Conservation (phyloP, 2,888 invertebrate genomes). For the Pseudococcus jackbeardsleyi region DNA sequence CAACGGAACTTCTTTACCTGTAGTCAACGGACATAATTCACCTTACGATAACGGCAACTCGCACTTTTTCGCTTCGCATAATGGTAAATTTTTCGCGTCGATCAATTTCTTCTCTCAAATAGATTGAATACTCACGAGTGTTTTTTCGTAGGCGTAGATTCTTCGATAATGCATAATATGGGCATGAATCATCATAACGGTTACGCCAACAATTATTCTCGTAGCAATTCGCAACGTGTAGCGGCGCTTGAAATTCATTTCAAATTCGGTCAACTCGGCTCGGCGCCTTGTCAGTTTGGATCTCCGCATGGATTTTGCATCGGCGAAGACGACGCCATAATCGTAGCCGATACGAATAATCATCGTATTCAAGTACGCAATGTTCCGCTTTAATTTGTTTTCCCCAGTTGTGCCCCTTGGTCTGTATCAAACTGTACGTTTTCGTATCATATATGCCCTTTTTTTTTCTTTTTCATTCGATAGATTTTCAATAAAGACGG, state of each 20-base stretch:
- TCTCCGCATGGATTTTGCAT: conserved; percentile 98
- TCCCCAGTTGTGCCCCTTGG: background rate
- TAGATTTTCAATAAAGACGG: conserved; percentile 95
- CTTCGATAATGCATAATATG: conserved; percentile 33
- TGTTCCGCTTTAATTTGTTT: background rate
- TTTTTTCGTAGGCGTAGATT: conserved; percentile 46
- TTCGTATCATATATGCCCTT: background rate
- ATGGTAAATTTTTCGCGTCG: background rate
- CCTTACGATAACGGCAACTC: conserved; percentile 49
- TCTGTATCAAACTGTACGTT: background rate
- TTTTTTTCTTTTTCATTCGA: conserved; percentile 66
- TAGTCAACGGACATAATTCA: conserved; percentile 58
- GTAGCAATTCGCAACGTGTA: conserved; percentile 58
- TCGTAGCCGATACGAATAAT: conserved; percentile 96
- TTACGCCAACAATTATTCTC: conserved; percentile 12
- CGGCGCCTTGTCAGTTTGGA: conserved; percentile 94
- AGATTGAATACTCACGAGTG: background rate
- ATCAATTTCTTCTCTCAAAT: background rate
- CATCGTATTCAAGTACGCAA: conserved; percentile 88
- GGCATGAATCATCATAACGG: conserved; percentile 57
- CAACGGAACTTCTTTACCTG: conserved; percentile 40
- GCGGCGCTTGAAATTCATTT: conserved; percentile 85
- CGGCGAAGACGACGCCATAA: conserved; percentile 94
- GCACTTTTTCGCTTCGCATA: conserved; percentile 49
- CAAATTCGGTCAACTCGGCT: conserved; percentile 94